These are phyloP conservation scores for Sarotherodon lohbergeri DNA, from an alignment of 2,113 vertebrate genomes.

Conservation along the genomic window DNA sequence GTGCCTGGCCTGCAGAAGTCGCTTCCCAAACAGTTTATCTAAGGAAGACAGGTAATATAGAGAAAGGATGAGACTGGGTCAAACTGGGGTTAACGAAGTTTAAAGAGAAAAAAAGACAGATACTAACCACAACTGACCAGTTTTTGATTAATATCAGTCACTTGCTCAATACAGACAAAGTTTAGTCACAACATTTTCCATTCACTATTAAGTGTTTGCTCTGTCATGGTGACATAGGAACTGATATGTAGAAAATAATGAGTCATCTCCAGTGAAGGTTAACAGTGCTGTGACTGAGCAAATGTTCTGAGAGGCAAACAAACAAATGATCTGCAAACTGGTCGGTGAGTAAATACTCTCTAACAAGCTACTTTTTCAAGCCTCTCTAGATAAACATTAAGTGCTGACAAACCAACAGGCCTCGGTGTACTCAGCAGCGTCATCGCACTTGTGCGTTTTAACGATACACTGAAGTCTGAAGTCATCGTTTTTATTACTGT, in stretches of 20 bases:
- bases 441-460: background rate
- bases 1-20: conserved; percentile 86
- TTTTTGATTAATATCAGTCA: background rate
- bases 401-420: background rate
- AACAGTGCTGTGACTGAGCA: background rate
- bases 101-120: background rate
- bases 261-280: background rate
- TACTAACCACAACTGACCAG: conserved; percentile 15
- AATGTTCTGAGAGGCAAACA: background rate
- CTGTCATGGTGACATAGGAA: background rate
- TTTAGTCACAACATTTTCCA: background rate
- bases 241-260: background rate
- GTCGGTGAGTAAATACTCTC: background rate
- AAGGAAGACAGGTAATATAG: background rate
- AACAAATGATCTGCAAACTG: background rate
- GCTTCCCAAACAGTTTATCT: conserved; percentile 96
- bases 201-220: background rate
- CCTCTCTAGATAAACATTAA: background rate
- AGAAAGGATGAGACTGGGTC: background rate
- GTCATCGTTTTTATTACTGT: background rate
- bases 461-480: background rate
- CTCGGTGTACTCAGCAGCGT: background rate
- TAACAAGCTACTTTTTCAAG: background rate
- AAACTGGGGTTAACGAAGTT: background rate
- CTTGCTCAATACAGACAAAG: background rate